Conservation (phyloP, 2,113 vertebrate species). For the Heteronetta atricapilla region DNA sequence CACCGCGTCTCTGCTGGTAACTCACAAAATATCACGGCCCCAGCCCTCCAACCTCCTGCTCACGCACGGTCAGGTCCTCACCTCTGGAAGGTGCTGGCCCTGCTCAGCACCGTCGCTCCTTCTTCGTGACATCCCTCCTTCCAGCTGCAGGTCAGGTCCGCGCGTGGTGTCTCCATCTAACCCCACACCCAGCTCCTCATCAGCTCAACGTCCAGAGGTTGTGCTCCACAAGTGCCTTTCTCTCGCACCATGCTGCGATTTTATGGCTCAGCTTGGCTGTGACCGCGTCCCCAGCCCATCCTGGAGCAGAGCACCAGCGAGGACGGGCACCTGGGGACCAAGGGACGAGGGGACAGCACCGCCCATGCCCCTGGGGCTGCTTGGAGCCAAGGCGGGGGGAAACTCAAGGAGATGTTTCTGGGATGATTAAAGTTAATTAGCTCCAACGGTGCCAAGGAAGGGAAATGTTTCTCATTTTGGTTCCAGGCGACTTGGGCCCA, state of each 20-base stretch:
- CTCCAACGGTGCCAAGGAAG: conserved; percentile 75
- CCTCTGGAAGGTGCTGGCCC: not conserved
- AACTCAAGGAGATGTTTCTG: conserved; percentile 60
- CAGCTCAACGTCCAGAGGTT: not conserved
- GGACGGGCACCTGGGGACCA: not conserved
- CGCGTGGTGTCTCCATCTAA: not conserved
- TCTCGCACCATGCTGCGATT: not conserved
- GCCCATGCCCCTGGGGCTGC: not conserved
- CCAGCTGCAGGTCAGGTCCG: not conserved
- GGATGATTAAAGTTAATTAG: conserved; percentile 78
- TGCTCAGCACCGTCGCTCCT: not conserved
- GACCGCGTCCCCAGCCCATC: not conserved
- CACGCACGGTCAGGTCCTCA: not conserved
- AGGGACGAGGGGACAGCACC: accelerated
- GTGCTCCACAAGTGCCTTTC: not conserved
- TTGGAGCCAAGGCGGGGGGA: conserved; percentile 36
- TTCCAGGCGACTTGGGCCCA: conserved; percentile 71
- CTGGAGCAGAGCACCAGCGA: not conserved
- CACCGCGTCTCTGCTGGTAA: not conserved
- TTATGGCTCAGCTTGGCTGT: not conserved
- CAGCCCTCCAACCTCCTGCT: no score
- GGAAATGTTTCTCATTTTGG: conserved; percentile 74
- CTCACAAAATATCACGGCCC: not conserved
- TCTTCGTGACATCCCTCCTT: not conserved
- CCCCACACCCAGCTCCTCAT: not conserved